Conservation (phyloP, 2,888 invertebrate species). For the Tipula lateralis region DNA sequence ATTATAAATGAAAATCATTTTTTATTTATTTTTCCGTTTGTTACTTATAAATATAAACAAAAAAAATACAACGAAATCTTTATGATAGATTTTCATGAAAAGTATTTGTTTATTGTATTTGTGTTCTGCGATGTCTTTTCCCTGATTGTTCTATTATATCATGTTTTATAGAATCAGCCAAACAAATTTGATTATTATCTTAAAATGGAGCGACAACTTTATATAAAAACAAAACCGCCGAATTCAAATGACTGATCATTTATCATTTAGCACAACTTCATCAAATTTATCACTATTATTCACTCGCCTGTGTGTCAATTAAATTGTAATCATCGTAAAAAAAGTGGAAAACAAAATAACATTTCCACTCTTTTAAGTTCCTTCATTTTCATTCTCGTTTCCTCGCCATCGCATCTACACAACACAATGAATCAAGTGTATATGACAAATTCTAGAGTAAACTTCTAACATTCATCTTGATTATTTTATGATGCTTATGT, state of each 20-base stretch:
- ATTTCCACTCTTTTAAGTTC: neutral
- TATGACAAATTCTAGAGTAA: neutral
- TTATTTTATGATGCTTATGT: slow-evolving; percentile 12
- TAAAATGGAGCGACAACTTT: neutral
- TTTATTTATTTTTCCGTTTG: neutral
- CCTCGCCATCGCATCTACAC: neutral
- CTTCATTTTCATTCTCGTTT: neutral
- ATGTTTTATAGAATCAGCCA: neutral
- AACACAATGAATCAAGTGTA: neutral
- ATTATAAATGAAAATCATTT: neutral
- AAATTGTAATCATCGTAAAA: neutral
- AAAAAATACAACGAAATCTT: neutral
- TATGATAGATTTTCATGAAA: neutral
- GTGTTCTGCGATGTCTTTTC: neutral
- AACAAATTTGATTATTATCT: neutral
- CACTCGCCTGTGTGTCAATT: neutral
- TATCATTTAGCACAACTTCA: neutral
- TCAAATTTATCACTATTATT: neutral
- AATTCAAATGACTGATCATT: neutral
- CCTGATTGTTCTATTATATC: neutral
- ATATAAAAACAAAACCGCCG: neutral
- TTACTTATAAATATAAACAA: too few species aligned
- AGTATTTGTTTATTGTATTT: neutral
- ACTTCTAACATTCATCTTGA: slow-evolving; percentile 2
- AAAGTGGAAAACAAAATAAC: neutral